Base-by-base conservation (phyloP, 2,797 vertebrate genomes). In the Amphiprion clarkii region DNA sequence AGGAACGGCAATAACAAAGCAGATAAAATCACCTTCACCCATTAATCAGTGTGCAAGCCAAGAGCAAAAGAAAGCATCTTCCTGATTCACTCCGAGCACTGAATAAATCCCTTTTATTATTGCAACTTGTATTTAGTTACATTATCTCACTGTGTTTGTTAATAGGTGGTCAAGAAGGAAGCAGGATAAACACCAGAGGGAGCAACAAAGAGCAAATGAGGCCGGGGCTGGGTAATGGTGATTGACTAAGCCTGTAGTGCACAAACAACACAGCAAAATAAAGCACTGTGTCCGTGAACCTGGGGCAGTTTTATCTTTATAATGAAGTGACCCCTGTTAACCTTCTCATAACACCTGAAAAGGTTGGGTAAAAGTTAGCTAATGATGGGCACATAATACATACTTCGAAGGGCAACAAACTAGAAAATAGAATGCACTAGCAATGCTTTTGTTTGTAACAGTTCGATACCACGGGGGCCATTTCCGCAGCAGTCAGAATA, bases 91-190 rank as follows among this genome's bases (percentile, higher is more conserved):
- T 77, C 60, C 4, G 53, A 80, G 64, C 19, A 31, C 63, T 62
- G 74, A 76, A 67, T 83, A 78, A 88, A 90, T 71, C 84, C 73
- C 49, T 71, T 59, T 78, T 69, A 86, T 83, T 82, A 83, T 33
- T 67, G 56, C 72, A 70, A 67, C 74, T 55, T 85, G 81, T 82
- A 71, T 82, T 84, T 69, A 61, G 71, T 88, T 88, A 81, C 82
- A 84, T 82, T 89, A 91, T 90, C 83, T 89, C 76, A 57, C 57
- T 59, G 40, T 73, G 74, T 87, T 87, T 87, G 78, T 87, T 91
- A 87, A 85, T 87, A 88, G 83, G 73, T 78, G 76, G 88, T 89
- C 82, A 74, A 72, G 64, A 82, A 66, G 36, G 70, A 74, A 6
- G 12, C 27, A 75, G 74, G 76, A 83, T 82, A 82, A 87, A 85